Evolutionary conservation across 2,888 invertebrate genomes (phyloP).

Genomic region (Bimastos eiseni): DNA sequence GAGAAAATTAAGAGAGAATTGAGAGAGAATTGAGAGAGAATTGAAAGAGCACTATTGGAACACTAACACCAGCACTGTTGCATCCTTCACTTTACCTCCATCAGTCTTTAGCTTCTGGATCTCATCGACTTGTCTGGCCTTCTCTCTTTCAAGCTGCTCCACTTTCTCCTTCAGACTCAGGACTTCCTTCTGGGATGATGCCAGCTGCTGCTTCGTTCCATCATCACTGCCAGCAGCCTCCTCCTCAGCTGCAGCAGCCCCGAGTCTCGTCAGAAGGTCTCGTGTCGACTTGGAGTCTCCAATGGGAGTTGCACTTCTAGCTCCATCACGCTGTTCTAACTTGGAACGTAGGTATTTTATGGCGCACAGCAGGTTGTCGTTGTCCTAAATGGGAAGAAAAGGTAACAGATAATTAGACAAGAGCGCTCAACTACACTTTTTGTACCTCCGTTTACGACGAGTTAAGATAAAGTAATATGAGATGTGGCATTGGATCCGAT

Average conservation of each 20-base stretch:
- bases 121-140: constrained; percentile 75
- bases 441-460: background rate
- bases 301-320: constrained; percentile 35
- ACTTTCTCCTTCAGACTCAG: constrained; percentile 28
- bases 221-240: background rate
- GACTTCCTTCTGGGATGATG: constrained; percentile 27
- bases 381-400: constrained; percentile 29
- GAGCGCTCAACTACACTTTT: background rate
- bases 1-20: too few relatives aligned
- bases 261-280: constrained; percentile 34
- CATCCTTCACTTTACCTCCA: constrained; percentile 62
- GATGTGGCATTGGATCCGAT: background rate
- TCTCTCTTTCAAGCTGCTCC: constrained; percentile 71
- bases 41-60: constrained; percentile 27
- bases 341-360: constrained; percentile 37
- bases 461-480: background rate
- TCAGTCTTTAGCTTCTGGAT: constrained; percentile 70
- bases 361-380: constrained; percentile 36
- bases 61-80: constrained; percentile 44
- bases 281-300: constrained; percentile 29
- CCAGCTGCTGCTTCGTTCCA: constrained; percentile 27
- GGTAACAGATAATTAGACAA: background rate
- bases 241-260: constrained; percentile 16
- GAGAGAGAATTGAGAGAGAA: background rate
- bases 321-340: constrained; percentile 33